phyloP scores from a whole-genome alignment of 2,797 vertebrate species.

The Peromyscus attwateri region DNA sequence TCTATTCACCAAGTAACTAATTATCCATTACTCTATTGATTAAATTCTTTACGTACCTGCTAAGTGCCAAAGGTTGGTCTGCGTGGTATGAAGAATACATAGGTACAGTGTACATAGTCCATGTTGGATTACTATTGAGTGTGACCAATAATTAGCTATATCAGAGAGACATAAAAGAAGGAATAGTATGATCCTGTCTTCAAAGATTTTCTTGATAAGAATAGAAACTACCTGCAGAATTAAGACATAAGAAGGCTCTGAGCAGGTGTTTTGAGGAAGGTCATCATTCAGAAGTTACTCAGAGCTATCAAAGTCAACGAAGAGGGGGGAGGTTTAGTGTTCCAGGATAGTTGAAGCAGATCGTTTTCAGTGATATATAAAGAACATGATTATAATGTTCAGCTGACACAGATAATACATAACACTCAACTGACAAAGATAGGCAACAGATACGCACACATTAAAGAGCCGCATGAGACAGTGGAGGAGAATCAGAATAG shows the following conservation, averaged over 20 bases:
- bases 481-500: not conserved
- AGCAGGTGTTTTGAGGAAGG: not conserved
- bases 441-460: not conserved
- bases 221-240: not conserved
- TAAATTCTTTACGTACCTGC: not conserved
- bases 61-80: not conserved
- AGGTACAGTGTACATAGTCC: not conserved
- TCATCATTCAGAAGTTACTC: slow-evolving; percentile 21
- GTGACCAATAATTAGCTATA: not conserved
- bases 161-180: not conserved
- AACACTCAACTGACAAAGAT: not conserved
- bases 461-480: not conserved
- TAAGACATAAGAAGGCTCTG: not conserved
- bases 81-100: not conserved
- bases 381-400: not conserved
- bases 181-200: not conserved
- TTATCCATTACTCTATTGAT: not conserved
- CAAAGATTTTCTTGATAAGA: not conserved
- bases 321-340: not conserved
- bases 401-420: not conserved
- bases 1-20: not conserved
- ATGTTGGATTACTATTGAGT: not conserved
- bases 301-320: not conserved
- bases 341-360: not conserved
- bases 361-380: not conserved